phyloP scores from a whole-genome alignment of 1,140 invertebrate species.

The Semibalanus balanoides region DNA sequence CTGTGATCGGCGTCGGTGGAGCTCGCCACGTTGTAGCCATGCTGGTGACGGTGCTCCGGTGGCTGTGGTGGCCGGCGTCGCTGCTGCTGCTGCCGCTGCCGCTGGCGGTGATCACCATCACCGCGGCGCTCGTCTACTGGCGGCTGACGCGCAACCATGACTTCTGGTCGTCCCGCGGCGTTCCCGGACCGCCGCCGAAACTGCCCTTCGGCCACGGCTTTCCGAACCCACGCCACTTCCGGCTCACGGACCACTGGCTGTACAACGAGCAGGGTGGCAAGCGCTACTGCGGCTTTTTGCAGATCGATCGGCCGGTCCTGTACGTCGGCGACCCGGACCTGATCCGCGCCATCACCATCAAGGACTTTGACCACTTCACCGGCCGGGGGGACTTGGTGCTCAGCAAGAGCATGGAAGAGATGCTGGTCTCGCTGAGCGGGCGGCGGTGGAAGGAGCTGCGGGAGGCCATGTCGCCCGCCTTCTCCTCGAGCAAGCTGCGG shows the following conservation, averaged over 20 bases:
- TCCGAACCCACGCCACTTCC: too few species aligned
- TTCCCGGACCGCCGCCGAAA: slow-evolving; percentile 15
- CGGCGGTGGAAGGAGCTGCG: slow-evolving; percentile 19
- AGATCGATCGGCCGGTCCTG: slow-evolving; percentile 34
- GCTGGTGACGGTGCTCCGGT: too few species aligned
- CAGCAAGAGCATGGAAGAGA: slow-evolving; percentile 16
- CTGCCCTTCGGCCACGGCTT: not conserved
- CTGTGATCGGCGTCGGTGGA: too few species aligned
- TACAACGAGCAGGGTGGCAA: slow-evolving; percentile 18
- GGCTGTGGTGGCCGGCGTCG: too few species aligned
- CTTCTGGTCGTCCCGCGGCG: slow-evolving; percentile 16
- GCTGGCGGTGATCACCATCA: too few species aligned
- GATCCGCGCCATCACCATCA: too few species aligned
- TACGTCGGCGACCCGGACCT: too few species aligned
- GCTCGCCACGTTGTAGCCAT: too few species aligned
- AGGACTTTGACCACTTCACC: too few species aligned
- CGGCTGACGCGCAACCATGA: too few species aligned
- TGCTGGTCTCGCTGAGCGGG: slow-evolving; percentile 21
- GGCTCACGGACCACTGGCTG: slow-evolving; percentile 18
- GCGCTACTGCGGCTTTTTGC: slow-evolving; percentile 31
- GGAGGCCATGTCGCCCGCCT: slow-evolving; percentile 20
- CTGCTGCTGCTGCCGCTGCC: too few species aligned
- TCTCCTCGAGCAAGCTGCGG: slow-evolving; percentile 20
- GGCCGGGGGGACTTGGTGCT: slow-evolving; percentile 30
- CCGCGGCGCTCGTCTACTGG: too few species aligned